phyloP scores from a whole-genome alignment of 2,797 vertebrate species.

The Microchirus variegatus region DNA sequence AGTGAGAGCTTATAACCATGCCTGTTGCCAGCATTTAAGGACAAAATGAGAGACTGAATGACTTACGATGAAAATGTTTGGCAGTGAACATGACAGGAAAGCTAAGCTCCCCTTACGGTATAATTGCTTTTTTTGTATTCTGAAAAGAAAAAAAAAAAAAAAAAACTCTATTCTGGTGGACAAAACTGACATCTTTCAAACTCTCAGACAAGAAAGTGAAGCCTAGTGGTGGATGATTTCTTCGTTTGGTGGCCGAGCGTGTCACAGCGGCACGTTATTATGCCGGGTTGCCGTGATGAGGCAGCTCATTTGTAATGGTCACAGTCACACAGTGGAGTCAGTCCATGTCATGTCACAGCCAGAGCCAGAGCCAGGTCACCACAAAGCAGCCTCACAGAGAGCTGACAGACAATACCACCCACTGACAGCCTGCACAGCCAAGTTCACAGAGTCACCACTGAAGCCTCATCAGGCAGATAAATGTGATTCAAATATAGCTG shows the following conservation, averaged over 20 bases:
- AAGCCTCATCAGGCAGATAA: not conserved
- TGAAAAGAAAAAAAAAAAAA: not conserved
- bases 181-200: not conserved
- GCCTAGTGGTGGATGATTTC: not conserved
- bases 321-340: conserved; percentile 62
- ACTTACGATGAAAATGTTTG: conserved; percentile 8
- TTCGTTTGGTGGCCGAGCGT: not conserved
- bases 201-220: conserved; percentile 2
- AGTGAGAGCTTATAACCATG: not conserved
- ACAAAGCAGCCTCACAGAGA: conserved; percentile 37
- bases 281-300: conserved; percentile 81
- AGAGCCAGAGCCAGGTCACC: not conserved
- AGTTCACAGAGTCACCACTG: not conserved
- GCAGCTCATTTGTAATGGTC: conserved; percentile 82
- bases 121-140: not conserved
- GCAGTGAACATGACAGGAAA: conserved; percentile 5
- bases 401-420: conserved; percentile 37
- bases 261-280: conserved; percentile 62
- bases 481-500: not conserved
- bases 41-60: conserved; percentile 8
- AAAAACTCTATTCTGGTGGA: not conserved
- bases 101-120: not conserved
- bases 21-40: not conserved
- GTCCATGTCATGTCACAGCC: conserved; percentile 72
- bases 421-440: conserved; percentile 21